These are phyloP conservation scores for Ecliptopera silaceata DNA, from an alignment of 2,888 invertebrate genomes.

Conservation along the genomic window DNA sequence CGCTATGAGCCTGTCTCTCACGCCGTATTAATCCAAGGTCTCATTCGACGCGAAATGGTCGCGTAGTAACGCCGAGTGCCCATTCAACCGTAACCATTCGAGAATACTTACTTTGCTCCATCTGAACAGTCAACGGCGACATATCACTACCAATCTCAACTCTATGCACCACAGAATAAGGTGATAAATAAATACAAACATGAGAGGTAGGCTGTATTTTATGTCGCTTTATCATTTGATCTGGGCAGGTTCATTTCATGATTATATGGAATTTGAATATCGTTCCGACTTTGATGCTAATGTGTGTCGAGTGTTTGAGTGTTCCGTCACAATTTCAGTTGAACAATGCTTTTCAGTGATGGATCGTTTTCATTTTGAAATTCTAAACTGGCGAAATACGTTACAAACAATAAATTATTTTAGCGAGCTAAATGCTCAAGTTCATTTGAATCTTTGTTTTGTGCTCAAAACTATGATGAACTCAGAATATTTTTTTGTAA, in stretches of 20 bases:
- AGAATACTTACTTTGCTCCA: conserved; percentile 62
- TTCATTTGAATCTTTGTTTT: no score
- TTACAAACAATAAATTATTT: no score
- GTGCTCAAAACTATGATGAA: no score
- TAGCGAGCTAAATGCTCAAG: no score
- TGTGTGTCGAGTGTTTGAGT: conserved; percentile 22
- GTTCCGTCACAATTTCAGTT: conserved; percentile 13
- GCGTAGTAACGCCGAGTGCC: conserved; percentile 55
- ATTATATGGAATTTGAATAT: conserved; percentile 31
- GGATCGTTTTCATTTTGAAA: conserved; percentile 15
- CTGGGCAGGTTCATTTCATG: conserved; percentile 29
- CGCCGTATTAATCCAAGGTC: conserved; percentile 44
- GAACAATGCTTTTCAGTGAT: conserved; percentile 8
- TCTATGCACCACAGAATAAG: conserved; percentile 11
- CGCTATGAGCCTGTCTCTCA: conserved; percentile 28
- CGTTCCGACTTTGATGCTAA: conserved; percentile 24
- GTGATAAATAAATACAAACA: background rate
- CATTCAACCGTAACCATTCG: conserved; percentile 56
- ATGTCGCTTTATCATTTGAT: conserved; percentile 31
- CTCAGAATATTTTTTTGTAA: no score
- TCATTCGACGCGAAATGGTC: conserved; percentile 47
- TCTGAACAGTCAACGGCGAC: conserved; percentile 40
- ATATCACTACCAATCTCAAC: conserved; percentile 8
- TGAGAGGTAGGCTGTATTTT: conserved; percentile 15
- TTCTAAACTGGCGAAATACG: background rate